Conservation (phyloP, 2,113 vertebrate genomes). For the Sinocyclocheilus grahami region DNA sequence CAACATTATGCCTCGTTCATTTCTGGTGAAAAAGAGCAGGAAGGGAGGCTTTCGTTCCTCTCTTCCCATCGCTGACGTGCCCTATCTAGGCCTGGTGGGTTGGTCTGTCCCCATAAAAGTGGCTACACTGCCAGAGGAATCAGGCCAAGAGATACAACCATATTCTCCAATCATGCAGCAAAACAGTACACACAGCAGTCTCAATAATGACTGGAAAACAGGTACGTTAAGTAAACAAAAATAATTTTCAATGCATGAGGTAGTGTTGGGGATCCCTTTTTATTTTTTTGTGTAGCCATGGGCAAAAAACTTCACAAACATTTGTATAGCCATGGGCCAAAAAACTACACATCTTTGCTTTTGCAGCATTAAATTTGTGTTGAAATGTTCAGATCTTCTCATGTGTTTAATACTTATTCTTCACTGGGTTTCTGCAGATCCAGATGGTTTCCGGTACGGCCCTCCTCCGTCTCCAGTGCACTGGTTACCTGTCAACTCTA, state of each 20-base stretch:
- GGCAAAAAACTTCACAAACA: no score
- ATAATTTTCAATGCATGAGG: neutral
- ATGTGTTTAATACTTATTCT: neutral
- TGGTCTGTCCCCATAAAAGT: constrained; percentile 14
- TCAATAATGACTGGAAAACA: constrained; percentile 32
- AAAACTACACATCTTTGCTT: no score
- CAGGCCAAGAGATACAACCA: neutral
- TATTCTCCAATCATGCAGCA: constrained; percentile 19
- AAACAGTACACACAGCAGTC: neutral
- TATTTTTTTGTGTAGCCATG: neutral
- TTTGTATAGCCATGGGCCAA: no score
- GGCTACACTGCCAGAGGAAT: constrained; percentile 8
- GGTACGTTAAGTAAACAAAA: constrained; percentile 13
- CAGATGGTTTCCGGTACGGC: constrained; percentile 18
- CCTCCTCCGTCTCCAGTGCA: neutral
- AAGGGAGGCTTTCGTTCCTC: constrained; percentile 64
- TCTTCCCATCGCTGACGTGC: constrained; percentile 44
- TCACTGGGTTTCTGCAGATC: constrained; percentile 1
- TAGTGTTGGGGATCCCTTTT: neutral
- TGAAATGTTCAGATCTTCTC: neutral
- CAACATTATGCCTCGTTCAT: constrained; percentile 75
- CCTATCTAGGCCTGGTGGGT: constrained; percentile 34
- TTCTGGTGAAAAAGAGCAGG: constrained; percentile 70
- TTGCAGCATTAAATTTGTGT: no score
- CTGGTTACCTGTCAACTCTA: constrained; percentile 43